These are phyloP conservation scores for Benthosema pterotum DNA, from an alignment of 2,797 vertebrate species.

Conservation along the genomic window DNA sequence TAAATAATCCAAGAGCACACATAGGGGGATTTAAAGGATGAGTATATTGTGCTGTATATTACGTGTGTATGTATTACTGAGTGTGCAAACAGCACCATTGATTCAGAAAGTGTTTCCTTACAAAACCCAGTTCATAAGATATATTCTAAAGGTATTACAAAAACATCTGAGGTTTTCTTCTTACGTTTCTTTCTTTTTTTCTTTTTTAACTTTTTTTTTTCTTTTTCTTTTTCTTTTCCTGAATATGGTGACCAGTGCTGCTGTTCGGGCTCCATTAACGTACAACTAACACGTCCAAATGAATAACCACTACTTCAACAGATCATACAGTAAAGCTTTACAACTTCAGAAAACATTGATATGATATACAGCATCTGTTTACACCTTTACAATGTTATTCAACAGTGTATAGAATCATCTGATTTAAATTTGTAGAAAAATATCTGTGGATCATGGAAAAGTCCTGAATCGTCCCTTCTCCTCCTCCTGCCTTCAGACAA, in stretches of 20 bases:
- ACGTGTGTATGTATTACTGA: conserved; percentile 66
- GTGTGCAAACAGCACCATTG: conserved; percentile 76
- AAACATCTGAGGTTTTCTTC: conserved; percentile 76
- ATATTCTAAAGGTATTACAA: conserved; percentile 82
- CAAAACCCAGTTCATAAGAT: conserved; percentile 80
- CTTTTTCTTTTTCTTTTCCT: conserved; percentile 60
- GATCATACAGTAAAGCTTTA: conserved; percentile 79
- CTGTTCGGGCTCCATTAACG: conserved; percentile 70
- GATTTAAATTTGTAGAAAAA: conserved; percentile 85
- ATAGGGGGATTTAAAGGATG: conserved; percentile 49
- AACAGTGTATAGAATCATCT: conserved; percentile 85
- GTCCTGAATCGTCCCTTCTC: conserved; percentile 80
- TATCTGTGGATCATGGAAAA: conserved; percentile 83
- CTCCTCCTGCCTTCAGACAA: conserved; percentile 76
- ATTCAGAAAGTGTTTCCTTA: conserved; percentile 78
- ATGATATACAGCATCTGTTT: conserved; percentile 83
- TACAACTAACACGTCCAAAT: conserved; percentile 74
- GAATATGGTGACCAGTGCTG: conserved; percentile 80
- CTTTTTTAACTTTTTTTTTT: conserved; percentile 24
- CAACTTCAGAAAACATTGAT: conserved; percentile 75
- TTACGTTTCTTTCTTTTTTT: conserved; percentile 19
- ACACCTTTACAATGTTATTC: conserved; percentile 83
- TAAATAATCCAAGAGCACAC: conserved; percentile 34
- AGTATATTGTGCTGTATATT: conserved; percentile 75
- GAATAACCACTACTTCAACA: conserved; percentile 77